Percentiles rank a stretch among this genome's conserved stretches.
Evolutionary conservation across 2,888 invertebrate species (phyloP).

Genomic region (Pecten maximus): DNA sequence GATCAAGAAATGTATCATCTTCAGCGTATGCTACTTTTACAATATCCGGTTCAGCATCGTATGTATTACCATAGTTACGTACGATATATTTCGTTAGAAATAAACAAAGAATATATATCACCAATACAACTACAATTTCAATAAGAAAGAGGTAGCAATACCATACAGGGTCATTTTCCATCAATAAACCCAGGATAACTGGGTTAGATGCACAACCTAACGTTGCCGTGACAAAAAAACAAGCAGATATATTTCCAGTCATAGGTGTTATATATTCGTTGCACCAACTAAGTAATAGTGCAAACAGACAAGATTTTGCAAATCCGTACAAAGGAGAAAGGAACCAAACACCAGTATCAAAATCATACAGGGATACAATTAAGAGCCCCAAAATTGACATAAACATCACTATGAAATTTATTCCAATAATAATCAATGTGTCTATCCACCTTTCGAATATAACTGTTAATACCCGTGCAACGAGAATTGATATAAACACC

Average conservation of each 20-base stretch:
- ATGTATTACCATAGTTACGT: background rate
- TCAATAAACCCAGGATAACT: constrained; percentile 14
- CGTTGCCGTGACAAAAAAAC: constrained; percentile 34
- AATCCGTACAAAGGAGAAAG: constrained; percentile 36
- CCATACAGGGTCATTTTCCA: constrained; percentile 40
- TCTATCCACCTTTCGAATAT: constrained; percentile 40
- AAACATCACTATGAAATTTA: constrained; percentile 36
- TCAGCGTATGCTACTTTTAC: background rate
- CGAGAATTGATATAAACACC: constrained; percentile 38
- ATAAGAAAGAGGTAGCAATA: constrained; percentile 36
- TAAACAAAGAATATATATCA: background rate
- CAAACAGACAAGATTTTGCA: constrained; percentile 41
- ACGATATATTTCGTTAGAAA: background rate
- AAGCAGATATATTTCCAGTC: constrained; percentile 37
- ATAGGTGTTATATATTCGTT: constrained; percentile 38
- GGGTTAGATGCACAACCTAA: constrained; percentile 40
- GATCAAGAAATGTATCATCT: background rate
- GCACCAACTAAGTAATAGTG: constrained; percentile 42
- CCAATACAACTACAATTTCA: background rate
- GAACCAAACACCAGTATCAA: constrained; percentile 36
- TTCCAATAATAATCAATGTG: constrained; percentile 35
- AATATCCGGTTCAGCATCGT: background rate
- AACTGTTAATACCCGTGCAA: constrained; percentile 19
- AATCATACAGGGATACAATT: background rate
- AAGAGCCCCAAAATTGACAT: constrained; percentile 38